These are phyloP conservation scores for Tympanoctomys barrerae DNA, from an alignment of 2,797 vertebrate genomes.

Conservation along the genomic window DNA sequence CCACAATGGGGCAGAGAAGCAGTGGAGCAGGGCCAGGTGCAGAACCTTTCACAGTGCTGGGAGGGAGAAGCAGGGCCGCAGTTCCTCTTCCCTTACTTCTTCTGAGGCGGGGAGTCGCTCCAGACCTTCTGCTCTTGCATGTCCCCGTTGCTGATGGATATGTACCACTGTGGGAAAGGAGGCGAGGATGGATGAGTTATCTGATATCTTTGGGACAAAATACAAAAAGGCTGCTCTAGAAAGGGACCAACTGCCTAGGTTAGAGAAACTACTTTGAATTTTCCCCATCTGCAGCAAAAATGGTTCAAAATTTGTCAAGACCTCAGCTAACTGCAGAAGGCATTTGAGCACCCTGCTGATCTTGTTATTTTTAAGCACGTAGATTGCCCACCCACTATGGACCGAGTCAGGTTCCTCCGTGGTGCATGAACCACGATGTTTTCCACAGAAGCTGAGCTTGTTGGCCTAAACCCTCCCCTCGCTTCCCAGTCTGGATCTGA, in stretches of 20 bases:
- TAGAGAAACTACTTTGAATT: not conserved
- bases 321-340: not conserved
- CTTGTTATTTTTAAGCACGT: slow-evolving; percentile 58
- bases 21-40: not conserved
- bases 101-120: not conserved
- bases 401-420: not conserved
- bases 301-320: not conserved
- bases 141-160: not conserved
- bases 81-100: not conserved
- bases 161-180: not conserved
- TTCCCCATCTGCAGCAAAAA: not conserved
- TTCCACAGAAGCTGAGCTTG: not conserved
- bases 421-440: not conserved
- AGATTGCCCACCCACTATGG: not conserved
- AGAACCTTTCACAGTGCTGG: not conserved
- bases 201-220: not conserved
- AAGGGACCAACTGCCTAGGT: not conserved
- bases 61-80: not conserved
- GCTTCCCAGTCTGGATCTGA: not conserved
- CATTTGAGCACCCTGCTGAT: slow-evolving; percentile 1
- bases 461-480: not conserved
- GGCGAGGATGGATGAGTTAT: not conserved
- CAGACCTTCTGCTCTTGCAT: not conserved
- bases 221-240: not conserved
- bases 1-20: not conserved